Percentiles rank a stretch among this genome's conserved stretches.
Conservation (phyloP, 2,113 vertebrate species). For the Silurus glanis region DNA sequence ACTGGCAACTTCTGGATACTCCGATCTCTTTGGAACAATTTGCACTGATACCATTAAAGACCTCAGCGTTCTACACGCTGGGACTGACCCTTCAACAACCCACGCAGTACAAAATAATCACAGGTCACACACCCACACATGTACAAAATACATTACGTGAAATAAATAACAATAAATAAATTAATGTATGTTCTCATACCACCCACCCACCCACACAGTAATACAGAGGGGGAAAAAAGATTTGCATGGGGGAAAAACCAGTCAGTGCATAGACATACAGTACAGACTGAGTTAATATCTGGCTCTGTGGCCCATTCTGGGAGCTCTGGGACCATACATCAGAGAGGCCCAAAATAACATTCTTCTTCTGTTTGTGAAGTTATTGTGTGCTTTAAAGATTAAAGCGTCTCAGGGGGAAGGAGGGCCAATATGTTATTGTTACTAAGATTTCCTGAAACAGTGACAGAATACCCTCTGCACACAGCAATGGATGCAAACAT, state of each 20-base stretch:
- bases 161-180: background rate
- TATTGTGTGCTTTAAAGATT: constrained; percentile 49
- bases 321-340: constrained; percentile 38
- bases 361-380: constrained; percentile 37
- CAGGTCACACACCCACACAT: constrained; percentile 54
- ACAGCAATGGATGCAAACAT: constrained; percentile 31
- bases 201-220: background rate
- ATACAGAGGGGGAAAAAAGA: background rate
- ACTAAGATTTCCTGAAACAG: constrained; percentile 43
- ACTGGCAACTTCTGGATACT: constrained; percentile 65
- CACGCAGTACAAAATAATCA: constrained; percentile 58
- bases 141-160: background rate
- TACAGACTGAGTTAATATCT: constrained; percentile 24
- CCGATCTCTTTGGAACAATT: constrained; percentile 46
- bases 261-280: constrained; percentile 7
- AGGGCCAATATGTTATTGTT: constrained; percentile 42
- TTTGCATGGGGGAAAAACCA: constrained; percentile 6
- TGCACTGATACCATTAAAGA: constrained; percentile 64
- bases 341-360: constrained; percentile 39
- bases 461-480: constrained; percentile 34
- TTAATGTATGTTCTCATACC: background rate
- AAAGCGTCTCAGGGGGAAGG: constrained; percentile 28
- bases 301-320: constrained; percentile 17
- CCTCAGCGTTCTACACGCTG: constrained; percentile 65
- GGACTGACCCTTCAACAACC: constrained; percentile 64